A percentile compares a stretch with the other conserved stretches of the same genome.
These are phyloP conservation scores for Zoroaster sp. DNA, from an alignment of 53 echinoderm and acorn worm species.

Conservation along the genomic window DNA sequence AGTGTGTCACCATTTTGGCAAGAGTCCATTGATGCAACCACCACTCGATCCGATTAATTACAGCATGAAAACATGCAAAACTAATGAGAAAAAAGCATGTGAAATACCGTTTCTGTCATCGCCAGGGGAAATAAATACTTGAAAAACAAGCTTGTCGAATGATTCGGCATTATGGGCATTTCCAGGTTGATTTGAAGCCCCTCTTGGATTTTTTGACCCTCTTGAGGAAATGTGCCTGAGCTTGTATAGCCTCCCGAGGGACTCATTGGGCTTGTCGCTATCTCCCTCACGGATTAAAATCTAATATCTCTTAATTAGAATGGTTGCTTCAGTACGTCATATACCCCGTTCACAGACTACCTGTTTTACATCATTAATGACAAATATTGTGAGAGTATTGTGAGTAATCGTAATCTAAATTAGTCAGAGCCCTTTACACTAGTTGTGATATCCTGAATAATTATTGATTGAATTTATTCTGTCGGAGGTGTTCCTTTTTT, in stretches of 20 bases:
- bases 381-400: not conserved
- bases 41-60: not conserved
- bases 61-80: not conserved
- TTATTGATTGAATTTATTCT: no score
- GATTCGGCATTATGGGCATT: slow-evolving; percentile 34
- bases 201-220: not conserved
- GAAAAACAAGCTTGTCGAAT: not conserved
- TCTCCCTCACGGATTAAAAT: not conserved
- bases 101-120: not conserved
- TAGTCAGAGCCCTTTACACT: not conserved
- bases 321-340: not conserved
- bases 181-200: not conserved
- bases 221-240: not conserved
- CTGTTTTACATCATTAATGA: not conserved
- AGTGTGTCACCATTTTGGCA: not conserved
- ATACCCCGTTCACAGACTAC: not conserved
- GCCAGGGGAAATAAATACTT: not conserved
- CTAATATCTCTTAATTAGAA: not conserved
- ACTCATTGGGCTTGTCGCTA: not conserved
- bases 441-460: not conserved
- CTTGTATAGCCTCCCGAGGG: not conserved
- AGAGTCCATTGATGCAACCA: not conserved
- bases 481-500: no score
- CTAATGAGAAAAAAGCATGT: not conserved
- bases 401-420: not conserved